Percentiles rank a stretch among this genome's conserved stretches.
Conservation (phyloP, 2,888 invertebrate genomes). For the Eupithecia centaureata region DNA sequence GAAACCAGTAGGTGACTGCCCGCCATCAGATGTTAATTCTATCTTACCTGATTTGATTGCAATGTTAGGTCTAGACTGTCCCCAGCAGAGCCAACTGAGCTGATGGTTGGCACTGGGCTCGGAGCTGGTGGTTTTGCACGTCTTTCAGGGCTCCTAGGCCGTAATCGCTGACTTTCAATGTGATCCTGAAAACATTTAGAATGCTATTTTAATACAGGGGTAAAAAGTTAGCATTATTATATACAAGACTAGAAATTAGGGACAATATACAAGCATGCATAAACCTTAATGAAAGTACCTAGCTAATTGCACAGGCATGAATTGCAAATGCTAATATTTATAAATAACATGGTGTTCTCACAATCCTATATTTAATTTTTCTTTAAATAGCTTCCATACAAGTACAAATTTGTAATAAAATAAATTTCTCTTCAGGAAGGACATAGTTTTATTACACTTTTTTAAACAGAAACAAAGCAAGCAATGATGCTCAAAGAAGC, state of each 20-base stretch:
- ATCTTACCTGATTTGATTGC: constrained; percentile 16
- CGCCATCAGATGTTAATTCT: background rate
- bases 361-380: background rate
- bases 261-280: background rate
- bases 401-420: background rate
- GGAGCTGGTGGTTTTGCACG: constrained; percentile 23
- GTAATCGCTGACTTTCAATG: constrained; percentile 5
- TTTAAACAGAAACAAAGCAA: too few species aligned
- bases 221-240: background rate
- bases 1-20: background rate
- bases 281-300: background rate
- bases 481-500: too few species aligned
- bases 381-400: background rate
- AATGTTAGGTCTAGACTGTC: constrained; percentile 5
- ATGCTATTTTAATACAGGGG: background rate
- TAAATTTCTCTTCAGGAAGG: too few species aligned
- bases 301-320: background rate
- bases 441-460: too few species aligned
- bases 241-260: background rate
- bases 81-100: constrained; percentile 10
- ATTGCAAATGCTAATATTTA: background rate
- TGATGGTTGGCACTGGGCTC: constrained; percentile 17
- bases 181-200: constrained; percentile 17
- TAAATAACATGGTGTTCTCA: background rate
- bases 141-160: constrained; percentile 10